Conservation (phyloP, 2,888 invertebrate genomes). For the Ypsolopha sequella region DNA sequence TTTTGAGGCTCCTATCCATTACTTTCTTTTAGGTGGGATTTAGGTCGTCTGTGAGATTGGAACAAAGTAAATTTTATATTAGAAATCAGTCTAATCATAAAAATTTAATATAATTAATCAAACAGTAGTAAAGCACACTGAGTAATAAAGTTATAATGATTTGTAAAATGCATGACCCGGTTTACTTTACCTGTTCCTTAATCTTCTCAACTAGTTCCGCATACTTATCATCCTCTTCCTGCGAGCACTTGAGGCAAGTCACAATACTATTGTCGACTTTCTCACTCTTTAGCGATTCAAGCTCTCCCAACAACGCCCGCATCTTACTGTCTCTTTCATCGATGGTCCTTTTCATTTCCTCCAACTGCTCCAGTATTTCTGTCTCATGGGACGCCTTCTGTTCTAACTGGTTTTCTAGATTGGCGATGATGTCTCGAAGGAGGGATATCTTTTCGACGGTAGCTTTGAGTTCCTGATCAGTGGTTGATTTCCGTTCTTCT, state of each 20-base stretch:
- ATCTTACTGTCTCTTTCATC: constrained; percentile 70
- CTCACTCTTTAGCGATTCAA: constrained; percentile 62
- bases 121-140: too few relatives aligned
- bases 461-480: constrained; percentile 81
- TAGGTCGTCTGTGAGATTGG: too few relatives aligned
- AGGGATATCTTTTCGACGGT: constrained; percentile 81
- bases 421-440: constrained; percentile 82
- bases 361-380: constrained; percentile 72
- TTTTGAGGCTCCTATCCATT: too few relatives aligned
- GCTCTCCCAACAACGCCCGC: constrained; percentile 62
- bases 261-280: constrained; percentile 47
- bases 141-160: too few relatives aligned
- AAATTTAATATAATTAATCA: too few relatives aligned
- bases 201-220: constrained; percentile 37
- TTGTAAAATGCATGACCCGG: too few relatives aligned
- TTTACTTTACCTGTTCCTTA: constrained; percentile 40
- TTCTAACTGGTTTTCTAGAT: constrained; percentile 82
- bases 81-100: too few relatives aligned
- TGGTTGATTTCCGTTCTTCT: constrained; percentile 72
- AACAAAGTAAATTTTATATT: too few relatives aligned
- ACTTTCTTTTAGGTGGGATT: too few relatives aligned
- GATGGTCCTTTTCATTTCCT: constrained; percentile 65
- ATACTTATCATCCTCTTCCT: constrained; percentile 31
- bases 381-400: constrained; percentile 73
- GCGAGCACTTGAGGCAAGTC: constrained; percentile 34